Evolutionary conservation across 2,888 invertebrate genomes (phyloP).

Genomic region (Antheraea assamensis): DNA sequence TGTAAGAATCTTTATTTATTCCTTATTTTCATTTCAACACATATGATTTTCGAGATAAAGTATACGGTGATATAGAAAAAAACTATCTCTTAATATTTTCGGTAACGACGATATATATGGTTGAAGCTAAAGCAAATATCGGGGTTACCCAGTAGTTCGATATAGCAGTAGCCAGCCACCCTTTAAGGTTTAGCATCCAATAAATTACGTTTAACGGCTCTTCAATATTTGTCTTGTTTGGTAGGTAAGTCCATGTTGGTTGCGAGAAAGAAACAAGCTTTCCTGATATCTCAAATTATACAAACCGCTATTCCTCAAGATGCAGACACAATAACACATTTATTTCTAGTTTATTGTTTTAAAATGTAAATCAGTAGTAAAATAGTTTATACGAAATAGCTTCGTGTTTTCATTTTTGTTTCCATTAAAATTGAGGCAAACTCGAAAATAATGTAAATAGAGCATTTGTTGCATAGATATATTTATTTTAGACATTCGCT

Average conservation of each 20-base stretch:
- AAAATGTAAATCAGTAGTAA: not conserved
- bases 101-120: conserved; percentile 31
- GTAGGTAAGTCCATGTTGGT: conserved; percentile 27
- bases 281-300: conserved; percentile 10
- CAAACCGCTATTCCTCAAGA: not conserved
- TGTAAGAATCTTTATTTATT: not conserved
- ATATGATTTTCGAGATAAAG: not conserved
- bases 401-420: too few species aligned
- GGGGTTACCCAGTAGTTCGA: conserved; percentile 59
- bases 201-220: conserved; percentile 62
- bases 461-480: too few species aligned
- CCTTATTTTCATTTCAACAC: not conserved
- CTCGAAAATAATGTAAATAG: too few species aligned
- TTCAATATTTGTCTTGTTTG: conserved; percentile 62
- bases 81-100: not conserved
- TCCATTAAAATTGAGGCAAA: too few species aligned
- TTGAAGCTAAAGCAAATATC: conserved; percentile 47
- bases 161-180: conserved; percentile 69
- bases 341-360: not conserved
- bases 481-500: too few species aligned
- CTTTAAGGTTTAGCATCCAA: conserved; percentile 74
- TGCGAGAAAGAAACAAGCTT: conserved; percentile 16
- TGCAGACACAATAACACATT: not conserved
- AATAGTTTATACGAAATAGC: too few species aligned
- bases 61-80: not conserved